Percentiles rank a stretch among this genome's conserved stretches.
phyloP scores from a whole-genome alignment of 1,140 invertebrate species.

The Amyelois transitella region DNA sequence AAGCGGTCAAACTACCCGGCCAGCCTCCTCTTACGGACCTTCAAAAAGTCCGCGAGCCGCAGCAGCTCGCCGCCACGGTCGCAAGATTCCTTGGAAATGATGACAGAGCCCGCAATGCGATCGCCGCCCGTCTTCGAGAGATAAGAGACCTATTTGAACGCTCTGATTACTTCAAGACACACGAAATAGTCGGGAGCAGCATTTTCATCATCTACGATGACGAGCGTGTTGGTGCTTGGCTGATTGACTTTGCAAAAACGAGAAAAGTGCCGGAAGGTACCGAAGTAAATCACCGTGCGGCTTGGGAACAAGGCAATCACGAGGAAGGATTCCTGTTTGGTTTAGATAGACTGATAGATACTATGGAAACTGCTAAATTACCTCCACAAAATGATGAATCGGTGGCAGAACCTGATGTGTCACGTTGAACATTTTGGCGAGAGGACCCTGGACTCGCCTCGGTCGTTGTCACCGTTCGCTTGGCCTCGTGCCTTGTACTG shows the following conservation, averaged over 20 bases:
- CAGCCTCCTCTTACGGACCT: conserved; percentile 83
- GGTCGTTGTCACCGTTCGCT: conserved; percentile 47
- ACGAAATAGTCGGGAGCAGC: conserved; percentile 96
- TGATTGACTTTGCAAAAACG: conserved; percentile 98
- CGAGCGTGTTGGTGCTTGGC: conserved; percentile 90
- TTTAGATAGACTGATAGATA: conserved; percentile 86
- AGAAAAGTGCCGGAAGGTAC: conserved; percentile 81
- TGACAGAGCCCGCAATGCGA: conserved; percentile 78
- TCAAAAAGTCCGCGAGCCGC: conserved; percentile 84
- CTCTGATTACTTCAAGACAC: conserved; percentile 90
- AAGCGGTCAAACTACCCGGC: conserved; percentile 92
- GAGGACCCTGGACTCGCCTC: conserved; percentile 51
- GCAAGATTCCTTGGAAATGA: conserved; percentile 84
- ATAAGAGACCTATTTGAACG: conserved; percentile 87
- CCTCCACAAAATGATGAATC: conserved; percentile 27
- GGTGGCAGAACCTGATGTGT: conserved; percentile 51
- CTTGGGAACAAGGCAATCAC: conserved; percentile 93
- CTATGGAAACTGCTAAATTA: conserved; percentile 54
- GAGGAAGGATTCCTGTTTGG: conserved; percentile 96
- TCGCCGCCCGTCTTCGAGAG: conserved; percentile 84
- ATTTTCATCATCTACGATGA: conserved; percentile 95
- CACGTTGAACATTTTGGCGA: conserved; percentile 52
- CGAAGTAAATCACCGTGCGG: conserved; percentile 82
- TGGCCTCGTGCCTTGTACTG: conserved; percentile 34
- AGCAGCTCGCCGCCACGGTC: conserved; percentile 87